Evolutionary conservation across 2,113 vertebrate species (phyloP).

Genomic region (Tachysurus vachellii): DNA sequence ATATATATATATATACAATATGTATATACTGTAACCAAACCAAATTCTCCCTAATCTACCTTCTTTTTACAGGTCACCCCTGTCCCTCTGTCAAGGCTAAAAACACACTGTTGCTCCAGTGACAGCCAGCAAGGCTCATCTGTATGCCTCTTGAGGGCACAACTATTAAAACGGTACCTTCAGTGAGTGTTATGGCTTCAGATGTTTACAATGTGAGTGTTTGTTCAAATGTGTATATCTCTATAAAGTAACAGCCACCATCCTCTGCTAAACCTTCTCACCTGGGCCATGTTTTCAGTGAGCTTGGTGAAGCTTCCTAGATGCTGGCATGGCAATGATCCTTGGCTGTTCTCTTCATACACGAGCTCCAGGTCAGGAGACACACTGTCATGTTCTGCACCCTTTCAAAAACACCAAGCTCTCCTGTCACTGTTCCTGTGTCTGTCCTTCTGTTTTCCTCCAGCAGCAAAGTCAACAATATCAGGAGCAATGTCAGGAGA

Average conservation of each 20-base stretch:
- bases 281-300: constrained; percentile 61
- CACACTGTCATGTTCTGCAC: constrained; percentile 4
- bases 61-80: constrained; percentile 10
- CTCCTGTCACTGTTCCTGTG: neutral
- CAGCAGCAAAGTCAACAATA: constrained; percentile 5
- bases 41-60: neutral
- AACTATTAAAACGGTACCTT: constrained; percentile 7
- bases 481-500: neutral
- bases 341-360: constrained; percentile 27
- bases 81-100: constrained; percentile 16
- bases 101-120: constrained; percentile 44
- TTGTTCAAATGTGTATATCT: neutral
- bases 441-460: constrained; percentile 29
- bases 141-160: neutral
- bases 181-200: neutral
- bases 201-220: constrained; percentile 28
- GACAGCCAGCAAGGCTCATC: constrained; percentile 22
- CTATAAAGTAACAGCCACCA: neutral
- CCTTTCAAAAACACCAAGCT: constrained; percentile 34
- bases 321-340: constrained; percentile 48
- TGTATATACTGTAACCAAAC: neutral
- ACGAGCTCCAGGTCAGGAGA: constrained; percentile 22
- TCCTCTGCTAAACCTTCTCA: constrained; percentile 34
- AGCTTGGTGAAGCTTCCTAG: constrained; percentile 39
- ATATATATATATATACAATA: no score